These are phyloP conservation scores for Murina feae DNA, from an alignment of 2,113 vertebrate genomes.

Conservation along the genomic window DNA sequence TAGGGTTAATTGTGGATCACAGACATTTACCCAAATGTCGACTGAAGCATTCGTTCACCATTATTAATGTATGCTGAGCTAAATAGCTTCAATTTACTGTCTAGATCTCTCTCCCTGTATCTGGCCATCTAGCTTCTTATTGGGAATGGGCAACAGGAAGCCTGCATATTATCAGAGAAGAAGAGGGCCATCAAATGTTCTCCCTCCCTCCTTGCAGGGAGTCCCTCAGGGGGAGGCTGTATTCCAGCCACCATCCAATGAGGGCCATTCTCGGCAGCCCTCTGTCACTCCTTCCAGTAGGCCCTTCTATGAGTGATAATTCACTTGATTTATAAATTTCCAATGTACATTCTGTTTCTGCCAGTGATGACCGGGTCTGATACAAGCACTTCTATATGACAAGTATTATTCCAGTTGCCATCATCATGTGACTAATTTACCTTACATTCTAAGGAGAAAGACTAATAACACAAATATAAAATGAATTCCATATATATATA, in stretches of 20 bases:
- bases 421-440: background rate
- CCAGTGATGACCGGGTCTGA: background rate
- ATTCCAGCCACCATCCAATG: background rate
- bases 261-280: background rate
- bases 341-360: background rate
- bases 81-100: background rate
- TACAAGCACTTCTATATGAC: background rate
- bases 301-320: background rate
- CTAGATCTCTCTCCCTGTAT: background rate
- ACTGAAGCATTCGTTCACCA: background rate
- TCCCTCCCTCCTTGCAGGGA: background rate
- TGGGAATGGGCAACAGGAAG: background rate
- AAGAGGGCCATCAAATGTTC: background rate
- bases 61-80: background rate
- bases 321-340: background rate
- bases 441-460: background rate
- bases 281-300: background rate
- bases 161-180: background rate
- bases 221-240: background rate
- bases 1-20: background rate
- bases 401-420: background rate
- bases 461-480: background rate
- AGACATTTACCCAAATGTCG: background rate
- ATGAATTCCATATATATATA: background rate
- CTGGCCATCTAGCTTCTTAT: background rate